phyloP scores from a whole-genome alignment of 2,888 invertebrate genomes.

The Cephus sareptanus region DNA sequence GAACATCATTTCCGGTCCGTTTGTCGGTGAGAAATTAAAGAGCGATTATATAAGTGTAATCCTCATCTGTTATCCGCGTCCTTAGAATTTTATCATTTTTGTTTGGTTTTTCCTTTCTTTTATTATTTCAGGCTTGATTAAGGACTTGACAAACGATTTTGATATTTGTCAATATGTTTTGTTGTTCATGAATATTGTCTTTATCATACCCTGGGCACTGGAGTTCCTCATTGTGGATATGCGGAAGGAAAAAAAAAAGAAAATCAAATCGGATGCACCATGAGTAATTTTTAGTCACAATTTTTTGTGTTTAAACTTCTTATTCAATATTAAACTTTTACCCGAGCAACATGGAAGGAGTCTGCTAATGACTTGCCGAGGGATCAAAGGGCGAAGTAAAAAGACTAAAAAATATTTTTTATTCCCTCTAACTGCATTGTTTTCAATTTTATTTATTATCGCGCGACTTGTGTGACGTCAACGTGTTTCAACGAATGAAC shows the following conservation, averaged over 20 bases:
- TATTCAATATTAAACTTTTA: neutral
- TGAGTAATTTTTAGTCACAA: neutral
- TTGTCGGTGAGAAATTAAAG: slow-evolving; percentile 71
- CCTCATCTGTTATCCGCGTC: neutral
- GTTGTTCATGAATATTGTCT: slow-evolving; percentile 74
- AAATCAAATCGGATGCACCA: neutral
- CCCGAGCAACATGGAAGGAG: neutral
- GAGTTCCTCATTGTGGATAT: slow-evolving; percentile 64
- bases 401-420: neutral
- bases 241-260: slow-evolving; percentile 26
- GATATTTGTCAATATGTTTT: slow-evolving; percentile 75
- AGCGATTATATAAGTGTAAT: neutral
- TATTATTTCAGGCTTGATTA: slow-evolving; percentile 70
- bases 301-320: neutral
- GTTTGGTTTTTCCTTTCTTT: slow-evolving; percentile 19
- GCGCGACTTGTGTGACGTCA: neutral
- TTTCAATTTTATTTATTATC: neutral
- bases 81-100: slow-evolving; percentile 33
- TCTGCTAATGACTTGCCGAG: neutral
- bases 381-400: neutral
- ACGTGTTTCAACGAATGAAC: neutral
- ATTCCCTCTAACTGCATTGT: neutral
- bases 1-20: slow-evolving; percentile 75
- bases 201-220: slow-evolving; percentile 76
- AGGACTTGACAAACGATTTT: slow-evolving; percentile 74